A percentile compares a stretch with the other conserved stretches of the same genome.
phyloP scores from a whole-genome alignment of 2,797 vertebrate genomes.

The Benthosema pterotum region DNA sequence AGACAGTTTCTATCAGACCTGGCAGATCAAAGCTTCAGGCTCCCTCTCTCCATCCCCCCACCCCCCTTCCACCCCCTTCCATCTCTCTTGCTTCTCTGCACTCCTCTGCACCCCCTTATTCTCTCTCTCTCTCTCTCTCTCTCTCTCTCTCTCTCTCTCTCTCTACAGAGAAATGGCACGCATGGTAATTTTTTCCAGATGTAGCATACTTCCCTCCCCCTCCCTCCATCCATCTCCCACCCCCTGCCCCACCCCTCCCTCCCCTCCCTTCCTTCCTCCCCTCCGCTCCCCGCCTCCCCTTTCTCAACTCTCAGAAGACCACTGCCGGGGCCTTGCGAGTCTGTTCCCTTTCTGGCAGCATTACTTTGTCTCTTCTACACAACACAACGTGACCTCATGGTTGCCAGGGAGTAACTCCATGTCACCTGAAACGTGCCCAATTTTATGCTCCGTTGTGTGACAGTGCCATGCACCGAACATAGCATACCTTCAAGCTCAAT shows the following conservation, averaged over 20 bases:
- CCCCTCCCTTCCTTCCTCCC: slow-evolving; percentile 38
- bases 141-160: no score
- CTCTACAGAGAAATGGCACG: slow-evolving; percentile 55
- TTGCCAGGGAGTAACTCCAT: slow-evolving; percentile 21
- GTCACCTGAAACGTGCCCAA: no score
- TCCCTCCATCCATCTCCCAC: slow-evolving; percentile 20
- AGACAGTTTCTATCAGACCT: slow-evolving; percentile 60
- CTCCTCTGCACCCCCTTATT: no score
- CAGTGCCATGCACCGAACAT: no score
- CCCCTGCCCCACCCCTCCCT: slow-evolving; percentile 36
- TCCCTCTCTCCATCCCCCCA: background rate
- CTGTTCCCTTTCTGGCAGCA: slow-evolving; percentile 4
- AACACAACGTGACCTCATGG: slow-evolving; percentile 44
- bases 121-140: no score
- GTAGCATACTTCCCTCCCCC: slow-evolving; percentile 33
- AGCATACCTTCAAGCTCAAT: slow-evolving; percentile 12
- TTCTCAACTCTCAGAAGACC: slow-evolving; percentile 43
- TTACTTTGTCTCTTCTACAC: slow-evolving; percentile 37
- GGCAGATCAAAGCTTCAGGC: slow-evolving; percentile 55
- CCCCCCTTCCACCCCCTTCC: no score
- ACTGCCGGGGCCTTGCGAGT: slow-evolving; percentile 39
- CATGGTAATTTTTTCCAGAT: slow-evolving; percentile 74
- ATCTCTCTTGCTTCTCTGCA: no score
- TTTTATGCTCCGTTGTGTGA: no score
- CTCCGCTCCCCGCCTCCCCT: no score